These are phyloP conservation scores for Mycalesis mineus DNA, from an alignment of 2,888 invertebrate species.

Conservation along the genomic window DNA sequence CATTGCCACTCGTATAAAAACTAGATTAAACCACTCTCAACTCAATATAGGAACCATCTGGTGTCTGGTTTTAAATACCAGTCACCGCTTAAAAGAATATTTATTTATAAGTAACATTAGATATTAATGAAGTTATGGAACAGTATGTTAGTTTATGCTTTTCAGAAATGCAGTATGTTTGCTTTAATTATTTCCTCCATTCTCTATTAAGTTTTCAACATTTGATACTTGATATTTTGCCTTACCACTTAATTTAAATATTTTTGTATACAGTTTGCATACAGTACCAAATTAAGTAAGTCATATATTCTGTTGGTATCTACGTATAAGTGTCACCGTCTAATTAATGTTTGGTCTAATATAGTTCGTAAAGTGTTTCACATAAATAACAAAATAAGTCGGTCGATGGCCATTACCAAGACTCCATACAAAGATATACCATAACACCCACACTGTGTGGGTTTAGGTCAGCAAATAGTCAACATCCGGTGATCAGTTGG, in stretches of 20 bases:
- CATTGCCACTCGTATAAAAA: not conserved
- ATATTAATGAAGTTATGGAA: too few species aligned
- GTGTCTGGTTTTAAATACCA: not conserved
- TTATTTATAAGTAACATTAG: not conserved
- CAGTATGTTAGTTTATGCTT: too few species aligned
- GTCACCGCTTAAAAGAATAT: not conserved
- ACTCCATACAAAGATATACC: slow-evolving; percentile 23
- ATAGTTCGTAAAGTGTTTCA: slow-evolving; percentile 1
- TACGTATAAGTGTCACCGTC: slow-evolving; percentile 1
- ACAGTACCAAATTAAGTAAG: not conserved
- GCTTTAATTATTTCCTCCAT: too few species aligned
- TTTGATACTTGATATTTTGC: too few species aligned
- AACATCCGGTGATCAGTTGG: slow-evolving; percentile 59
- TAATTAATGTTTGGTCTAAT: slow-evolving; percentile 11
- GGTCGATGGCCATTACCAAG: slow-evolving; percentile 9
- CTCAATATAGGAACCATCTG: not conserved
- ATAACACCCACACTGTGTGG: slow-evolving; percentile 56
- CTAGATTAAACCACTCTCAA: not conserved
- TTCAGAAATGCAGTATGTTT: too few species aligned
- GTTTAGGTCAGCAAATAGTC: slow-evolving; percentile 61
- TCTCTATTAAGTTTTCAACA: not conserved
- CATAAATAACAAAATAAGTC: slow-evolving; percentile 13
- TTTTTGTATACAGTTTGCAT: not conserved
- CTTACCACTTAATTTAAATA: not conserved
- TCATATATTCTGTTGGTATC: not conserved